Percentiles rank a stretch among this genome's conserved stretches.
Conservation (phyloP, 37 sponge, comb jelly and placozoan genomes). For the Dysidea cf. avara region DNA sequence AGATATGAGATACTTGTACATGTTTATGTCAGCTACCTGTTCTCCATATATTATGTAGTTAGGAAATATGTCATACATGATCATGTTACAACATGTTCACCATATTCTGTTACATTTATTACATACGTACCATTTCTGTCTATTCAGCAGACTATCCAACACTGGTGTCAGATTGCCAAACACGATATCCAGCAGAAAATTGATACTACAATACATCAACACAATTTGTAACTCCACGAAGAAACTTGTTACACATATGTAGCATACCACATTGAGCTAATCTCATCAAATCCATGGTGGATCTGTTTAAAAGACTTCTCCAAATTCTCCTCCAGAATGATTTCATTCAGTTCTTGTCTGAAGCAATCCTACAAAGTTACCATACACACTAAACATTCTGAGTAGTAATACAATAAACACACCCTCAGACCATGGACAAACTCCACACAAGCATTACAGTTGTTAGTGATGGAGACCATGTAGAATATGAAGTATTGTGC, state of each 20-base stretch:
- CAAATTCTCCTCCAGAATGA: conserved; percentile 18
- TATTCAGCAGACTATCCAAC: conserved; percentile 43
- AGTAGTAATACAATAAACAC: not conserved
- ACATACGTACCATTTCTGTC: conserved; percentile 54
- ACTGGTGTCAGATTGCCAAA: conserved; percentile 54
- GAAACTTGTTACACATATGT: no score
- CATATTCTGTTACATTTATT: no score
- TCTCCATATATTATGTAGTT: no score
- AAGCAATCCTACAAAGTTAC: conserved; percentile 34
- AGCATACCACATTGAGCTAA: conserved; percentile 51
- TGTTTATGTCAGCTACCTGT: no score
- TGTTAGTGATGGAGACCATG: conserved; percentile 74
- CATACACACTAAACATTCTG: no score
- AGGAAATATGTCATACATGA: no score
- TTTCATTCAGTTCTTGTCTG: conserved; percentile 14
- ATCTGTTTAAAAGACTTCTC: conserved; percentile 35
- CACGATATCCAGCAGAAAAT: conserved; percentile 36
- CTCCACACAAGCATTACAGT: conserved; percentile 57
- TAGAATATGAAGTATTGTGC: conserved; percentile 51
- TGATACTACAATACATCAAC: conserved; percentile 32
- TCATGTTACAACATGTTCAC: no score
- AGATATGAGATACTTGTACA: no score
- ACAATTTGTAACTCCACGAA: no score
- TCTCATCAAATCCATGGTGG: conserved; percentile 32
- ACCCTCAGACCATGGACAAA: conserved; percentile 63